Percentiles rank a stretch among this genome's conserved stretches.
These are phyloP conservation scores for Oligia strigilis DNA, from an alignment of 2,888 invertebrate genomes.

Conservation along the genomic window DNA sequence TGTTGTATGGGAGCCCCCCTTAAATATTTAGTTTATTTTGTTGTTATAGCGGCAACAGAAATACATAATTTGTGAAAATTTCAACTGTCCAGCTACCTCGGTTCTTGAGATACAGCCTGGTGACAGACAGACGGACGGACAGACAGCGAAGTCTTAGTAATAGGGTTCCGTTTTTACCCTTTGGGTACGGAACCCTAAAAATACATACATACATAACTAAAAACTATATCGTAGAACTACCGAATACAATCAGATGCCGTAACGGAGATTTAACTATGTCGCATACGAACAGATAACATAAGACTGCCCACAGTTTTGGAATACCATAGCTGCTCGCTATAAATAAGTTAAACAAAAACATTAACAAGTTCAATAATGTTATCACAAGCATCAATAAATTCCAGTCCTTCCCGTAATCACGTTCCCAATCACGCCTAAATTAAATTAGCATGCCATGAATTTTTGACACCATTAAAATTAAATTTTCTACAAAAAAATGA, in stretches of 20 bases:
- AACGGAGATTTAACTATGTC: background rate
- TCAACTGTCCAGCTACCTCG: too few species aligned
- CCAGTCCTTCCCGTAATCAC: background rate
- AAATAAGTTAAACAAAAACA: background rate
- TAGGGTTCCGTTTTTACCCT: too few species aligned
- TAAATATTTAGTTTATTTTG: too few species aligned
- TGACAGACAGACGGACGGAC: too few species aligned
- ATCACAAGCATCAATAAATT: constrained; percentile 12
- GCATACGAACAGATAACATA: background rate
- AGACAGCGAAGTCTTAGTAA: too few species aligned
- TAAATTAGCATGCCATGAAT: constrained; percentile 64
- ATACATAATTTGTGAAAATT: too few species aligned
- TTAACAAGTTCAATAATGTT: background rate
- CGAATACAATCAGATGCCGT: background rate
- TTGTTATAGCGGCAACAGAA: too few species aligned
- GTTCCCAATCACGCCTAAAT: constrained; percentile 33
- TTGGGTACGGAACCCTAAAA: too few species aligned
- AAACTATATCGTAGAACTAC: background rate
- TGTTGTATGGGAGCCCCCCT: too few species aligned
- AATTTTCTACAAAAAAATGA: constrained; percentile 39
- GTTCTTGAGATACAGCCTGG: too few species aligned
- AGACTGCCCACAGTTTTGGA: background rate
- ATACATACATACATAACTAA: background rate
- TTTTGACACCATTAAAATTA: constrained; percentile 64
- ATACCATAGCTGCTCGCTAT: background rate